Evolutionary conservation across 2,888 invertebrate species (phyloP).

Genomic region (Linnaemya tessellans): DNA sequence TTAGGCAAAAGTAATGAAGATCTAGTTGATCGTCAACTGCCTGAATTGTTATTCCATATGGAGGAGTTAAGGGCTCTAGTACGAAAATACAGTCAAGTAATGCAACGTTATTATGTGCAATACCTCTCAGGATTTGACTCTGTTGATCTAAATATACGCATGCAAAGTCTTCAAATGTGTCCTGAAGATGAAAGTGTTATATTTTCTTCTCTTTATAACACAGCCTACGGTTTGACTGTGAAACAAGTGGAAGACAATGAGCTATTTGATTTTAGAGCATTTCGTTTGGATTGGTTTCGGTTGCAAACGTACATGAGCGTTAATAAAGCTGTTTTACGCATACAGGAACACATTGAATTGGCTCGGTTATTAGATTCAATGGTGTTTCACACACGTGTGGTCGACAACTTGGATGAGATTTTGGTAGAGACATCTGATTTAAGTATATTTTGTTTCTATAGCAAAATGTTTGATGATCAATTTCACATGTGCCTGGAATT

Average conservation of each 20-base stretch:
- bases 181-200: constrained; percentile 98
- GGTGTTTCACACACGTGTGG: constrained; percentile 98
- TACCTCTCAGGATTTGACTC: constrained; percentile 98
- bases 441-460: constrained; percentile 98
- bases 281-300: constrained; percentile 98
- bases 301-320: constrained; percentile 97
- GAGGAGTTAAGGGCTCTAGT: constrained; percentile 97
- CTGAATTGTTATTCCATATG: constrained; percentile 98
- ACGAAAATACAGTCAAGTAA: constrained; percentile 97
- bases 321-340: constrained; percentile 89
- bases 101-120: constrained; percentile 98
- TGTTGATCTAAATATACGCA: constrained; percentile 93
- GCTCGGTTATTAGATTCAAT: constrained; percentile 97
- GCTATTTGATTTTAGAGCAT: constrained; percentile 96
- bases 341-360: constrained; percentile 93
- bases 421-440: constrained; percentile 98
- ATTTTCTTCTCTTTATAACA: constrained; percentile 95
- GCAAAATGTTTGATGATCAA: constrained; percentile 97
- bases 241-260: constrained; percentile 99
- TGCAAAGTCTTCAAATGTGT: constrained; percentile 91
- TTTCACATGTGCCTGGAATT: constrained; percentile 99
- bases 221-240: constrained; percentile 92
- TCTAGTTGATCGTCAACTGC: constrained; percentile 96
- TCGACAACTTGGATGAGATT: constrained; percentile 98
- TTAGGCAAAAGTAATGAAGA: constrained; percentile 90